A percentile compares a stretch with the other conserved stretches of the same genome.
phyloP scores from a whole-genome alignment of 2,113 vertebrate genomes.

The Alouatta palliata region DNA sequence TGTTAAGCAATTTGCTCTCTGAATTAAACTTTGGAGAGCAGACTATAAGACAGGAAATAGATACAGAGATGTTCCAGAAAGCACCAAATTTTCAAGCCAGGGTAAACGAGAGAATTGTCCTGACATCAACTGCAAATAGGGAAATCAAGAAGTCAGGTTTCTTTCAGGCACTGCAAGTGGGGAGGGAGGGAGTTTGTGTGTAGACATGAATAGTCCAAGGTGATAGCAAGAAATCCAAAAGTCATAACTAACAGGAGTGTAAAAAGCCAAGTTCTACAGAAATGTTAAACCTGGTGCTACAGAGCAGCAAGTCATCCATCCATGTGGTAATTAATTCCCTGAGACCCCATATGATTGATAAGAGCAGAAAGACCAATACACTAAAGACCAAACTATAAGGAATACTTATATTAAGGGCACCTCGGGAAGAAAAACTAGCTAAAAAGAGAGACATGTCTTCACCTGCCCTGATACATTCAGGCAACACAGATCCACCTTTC shows the following conservation, averaged over 20 bases:
- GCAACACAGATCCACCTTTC: not conserved
- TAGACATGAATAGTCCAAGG: not conserved
- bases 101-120: not conserved
- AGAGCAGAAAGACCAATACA: not conserved
- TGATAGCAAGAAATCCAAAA: not conserved
- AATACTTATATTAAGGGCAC: not conserved
- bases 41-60: not conserved
- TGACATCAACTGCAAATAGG: not conserved
- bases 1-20: not conserved
- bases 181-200: not conserved
- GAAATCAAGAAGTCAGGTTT: not conserved
- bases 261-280: not conserved
- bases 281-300: not conserved
- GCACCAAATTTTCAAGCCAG: not conserved
- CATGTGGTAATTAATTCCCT: too few relatives aligned
- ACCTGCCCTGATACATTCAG: too few relatives aligned
- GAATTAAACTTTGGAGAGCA: not conserved
- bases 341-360: not conserved
- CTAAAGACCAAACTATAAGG: not conserved
- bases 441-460: not conserved
- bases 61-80: not conserved
- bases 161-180: not conserved
- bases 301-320: not conserved
- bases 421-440: not conserved
- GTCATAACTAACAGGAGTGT: not conserved